Conservation (phyloP, 2,113 vertebrate species). For the Puffinus mauretanicus region DNA sequence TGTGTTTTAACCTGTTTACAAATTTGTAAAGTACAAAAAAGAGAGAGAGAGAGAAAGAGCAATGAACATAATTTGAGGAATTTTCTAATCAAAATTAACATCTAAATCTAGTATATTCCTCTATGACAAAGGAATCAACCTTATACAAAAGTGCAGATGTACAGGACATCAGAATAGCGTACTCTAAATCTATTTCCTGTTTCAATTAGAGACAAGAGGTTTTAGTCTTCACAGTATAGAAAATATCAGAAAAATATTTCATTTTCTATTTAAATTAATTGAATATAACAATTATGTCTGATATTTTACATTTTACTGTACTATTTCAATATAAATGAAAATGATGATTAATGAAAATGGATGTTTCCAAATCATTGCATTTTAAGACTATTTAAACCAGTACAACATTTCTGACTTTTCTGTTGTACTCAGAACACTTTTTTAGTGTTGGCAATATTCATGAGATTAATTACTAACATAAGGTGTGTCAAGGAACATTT, state of each 20-base stretch:
- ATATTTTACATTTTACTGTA: background rate
- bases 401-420: background rate
- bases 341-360: background rate
- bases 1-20: background rate
- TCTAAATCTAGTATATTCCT: background rate
- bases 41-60: too few relatives aligned
- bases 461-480: background rate
- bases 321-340: background rate
- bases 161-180: background rate
- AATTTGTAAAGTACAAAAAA: background rate
- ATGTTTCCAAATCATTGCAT: background rate
- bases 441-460: background rate
- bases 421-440: background rate
- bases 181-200: background rate
- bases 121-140: background rate
- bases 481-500: background rate
- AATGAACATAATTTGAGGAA: background rate
- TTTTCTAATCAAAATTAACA: background rate
- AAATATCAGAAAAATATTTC: background rate
- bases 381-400: background rate
- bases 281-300: background rate
- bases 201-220: background rate
- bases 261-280: background rate
- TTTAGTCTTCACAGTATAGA: background rate
- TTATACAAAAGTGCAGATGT: too few relatives aligned